Percentiles rank a stretch among this genome's conserved stretches.
These are phyloP conservation scores for Montipora foliosa DNA, from an alignment of 64 coral and sea anemone genomes.

Conservation along the genomic window DNA sequence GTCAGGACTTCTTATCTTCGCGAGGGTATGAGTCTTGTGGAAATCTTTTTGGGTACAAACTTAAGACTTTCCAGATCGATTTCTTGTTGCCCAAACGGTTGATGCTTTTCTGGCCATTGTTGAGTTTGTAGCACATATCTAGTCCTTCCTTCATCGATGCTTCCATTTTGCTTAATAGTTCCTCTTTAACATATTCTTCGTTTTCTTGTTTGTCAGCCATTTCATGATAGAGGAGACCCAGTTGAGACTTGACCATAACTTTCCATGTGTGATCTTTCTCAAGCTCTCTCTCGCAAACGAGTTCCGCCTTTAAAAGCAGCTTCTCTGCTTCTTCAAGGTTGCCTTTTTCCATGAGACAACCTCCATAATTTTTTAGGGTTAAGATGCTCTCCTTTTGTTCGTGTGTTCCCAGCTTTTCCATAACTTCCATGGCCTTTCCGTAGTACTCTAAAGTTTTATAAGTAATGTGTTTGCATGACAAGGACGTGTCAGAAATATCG, in stretches of 20 bases:
- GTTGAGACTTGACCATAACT: not conserved
- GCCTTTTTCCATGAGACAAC: no score
- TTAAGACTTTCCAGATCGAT: not conserved
- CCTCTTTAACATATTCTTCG: not conserved
- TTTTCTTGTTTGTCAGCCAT: not conserved
- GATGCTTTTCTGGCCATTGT: not conserved
- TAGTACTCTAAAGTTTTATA: not conserved
- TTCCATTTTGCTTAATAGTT: not conserved
- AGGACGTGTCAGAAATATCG: no score
- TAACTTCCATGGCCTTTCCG: no score
- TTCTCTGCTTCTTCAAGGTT: no score
- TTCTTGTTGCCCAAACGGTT: not conserved
- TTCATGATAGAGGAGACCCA: not conserved
- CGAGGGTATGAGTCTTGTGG: not conserved
- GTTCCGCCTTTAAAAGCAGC: no score
- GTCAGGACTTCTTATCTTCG: not conserved
- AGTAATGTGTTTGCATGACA: no score
- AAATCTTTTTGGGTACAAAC: not conserved
- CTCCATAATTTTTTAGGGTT: no score
- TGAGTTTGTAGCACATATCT: not conserved
- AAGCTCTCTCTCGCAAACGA: no score
- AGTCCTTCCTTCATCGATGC: not conserved
- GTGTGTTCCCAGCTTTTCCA: no score
- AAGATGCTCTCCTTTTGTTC: no score
- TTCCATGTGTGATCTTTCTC: slow-evolving; percentile 16